phyloP scores from a whole-genome alignment of 2,888 invertebrate species.

The Andrena chrysosceles region DNA sequence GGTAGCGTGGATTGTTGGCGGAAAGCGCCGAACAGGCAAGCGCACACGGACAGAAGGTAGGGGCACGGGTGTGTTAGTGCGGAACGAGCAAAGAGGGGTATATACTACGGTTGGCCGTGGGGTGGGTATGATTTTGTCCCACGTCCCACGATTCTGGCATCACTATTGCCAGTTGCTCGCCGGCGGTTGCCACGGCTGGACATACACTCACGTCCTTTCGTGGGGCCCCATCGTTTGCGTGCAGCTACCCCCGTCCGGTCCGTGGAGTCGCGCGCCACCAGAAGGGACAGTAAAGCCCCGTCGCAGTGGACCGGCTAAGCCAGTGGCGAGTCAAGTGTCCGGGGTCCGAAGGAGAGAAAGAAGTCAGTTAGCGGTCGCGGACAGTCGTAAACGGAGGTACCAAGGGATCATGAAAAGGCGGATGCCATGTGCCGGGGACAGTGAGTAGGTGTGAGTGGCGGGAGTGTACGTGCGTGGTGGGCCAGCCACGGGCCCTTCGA shows the following conservation, averaged over 20 bases:
- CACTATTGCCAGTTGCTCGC: constrained; percentile 79
- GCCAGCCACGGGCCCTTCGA: constrained; percentile 63
- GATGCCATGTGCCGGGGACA: constrained; percentile 62
- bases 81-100: too few species aligned
- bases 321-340: neutral
- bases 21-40: too few species aligned
- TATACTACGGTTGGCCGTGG: too few species aligned
- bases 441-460: constrained; percentile 70
- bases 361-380: neutral
- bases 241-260: constrained; percentile 29
- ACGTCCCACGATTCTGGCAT: too few species aligned
- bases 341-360: neutral
- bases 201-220: constrained; percentile 56
- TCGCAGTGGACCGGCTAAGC: neutral
- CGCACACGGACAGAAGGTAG: too few species aligned
- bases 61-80: too few species aligned
- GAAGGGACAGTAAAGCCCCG: neutral
- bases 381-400: neutral
- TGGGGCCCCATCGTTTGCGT: constrained; percentile 21
- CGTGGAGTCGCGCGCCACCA: neutral
- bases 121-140: too few species aligned
- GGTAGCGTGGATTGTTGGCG: too few species aligned
- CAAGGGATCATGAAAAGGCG: constrained; percentile 59
- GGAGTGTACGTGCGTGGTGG: constrained; percentile 60
- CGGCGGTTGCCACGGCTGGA: constrained; percentile 82